Evolutionary conservation across 2,888 invertebrate species (phyloP), one percentile per base, ranked within the genome.

Genomic region (Perdita meconis): DNA sequence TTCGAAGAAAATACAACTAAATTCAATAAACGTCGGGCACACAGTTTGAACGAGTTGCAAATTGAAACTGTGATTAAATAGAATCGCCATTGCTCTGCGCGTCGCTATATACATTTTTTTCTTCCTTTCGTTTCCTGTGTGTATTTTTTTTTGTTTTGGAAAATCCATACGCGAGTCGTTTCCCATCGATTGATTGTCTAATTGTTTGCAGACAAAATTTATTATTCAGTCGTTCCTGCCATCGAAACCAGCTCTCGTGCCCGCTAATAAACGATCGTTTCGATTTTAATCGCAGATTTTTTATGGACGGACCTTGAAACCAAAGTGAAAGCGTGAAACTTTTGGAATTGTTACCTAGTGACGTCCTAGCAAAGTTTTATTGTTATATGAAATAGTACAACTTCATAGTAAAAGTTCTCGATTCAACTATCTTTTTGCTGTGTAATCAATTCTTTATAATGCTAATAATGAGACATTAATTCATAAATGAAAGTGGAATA

Each of bases 51-150:
- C 74, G 51, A 38, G 51, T 38, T 30, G 50, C 50, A 61, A 78
- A 78, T 76, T 56, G 68, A 70, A 70, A 51, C 57, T 65, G 70
- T 61, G 77, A 78, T 78, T 77, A 77, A 78, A 78, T 64, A 56
- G 38, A 61, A 70, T 53, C 22, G 57, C 57, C 12, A 8, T 26
- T 8, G 34, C 19, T 5, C 51, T 8, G 16, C 3, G 22, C 0
- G 12, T 10, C 13, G 34, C 36, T 42, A 16, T 47, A 36, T 38
- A 24, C 12, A 6, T 57, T 30, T 30, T 6, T 30, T 4, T 30
- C 30, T 30, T 30, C 6, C 30, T 30, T 30, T 30, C 30, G 2
- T 4, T 30, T 30, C 30, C n/a, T n/a, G n/a, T n/a, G 5, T 38
- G 5, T 38, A 51, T 34, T 47, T 47, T 22, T 47, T 13, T 50